Percentiles rank a stretch among this genome's conserved stretches.
Conservation (phyloP, 2,113 vertebrate genomes). For the Bucco capensis region DNA sequence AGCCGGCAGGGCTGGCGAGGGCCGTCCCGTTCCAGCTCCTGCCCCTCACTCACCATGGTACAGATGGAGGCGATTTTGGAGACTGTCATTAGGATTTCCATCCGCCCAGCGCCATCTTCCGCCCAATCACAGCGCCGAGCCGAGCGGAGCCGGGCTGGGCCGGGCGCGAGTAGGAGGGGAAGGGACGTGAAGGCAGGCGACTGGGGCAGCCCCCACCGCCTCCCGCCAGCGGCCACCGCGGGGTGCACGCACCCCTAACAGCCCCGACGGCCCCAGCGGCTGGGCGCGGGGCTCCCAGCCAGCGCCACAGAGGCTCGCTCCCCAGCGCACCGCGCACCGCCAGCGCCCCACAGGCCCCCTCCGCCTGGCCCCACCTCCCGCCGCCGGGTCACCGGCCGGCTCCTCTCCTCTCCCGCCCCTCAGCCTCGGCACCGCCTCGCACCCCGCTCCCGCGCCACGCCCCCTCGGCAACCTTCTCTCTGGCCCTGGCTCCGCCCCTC, state of each 20-base stretch:
- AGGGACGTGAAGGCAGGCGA: not conserved
- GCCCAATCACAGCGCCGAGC: slow-evolving; percentile 78
- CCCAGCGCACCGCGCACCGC: not conserved
- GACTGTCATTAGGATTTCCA: slow-evolving; percentile 99
- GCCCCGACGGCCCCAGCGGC: not conserved
- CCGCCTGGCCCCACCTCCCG: not conserved
- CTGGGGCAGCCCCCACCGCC: not conserved
- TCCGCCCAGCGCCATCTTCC: slow-evolving; percentile 95
- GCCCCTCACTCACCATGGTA: slow-evolving; percentile 88
- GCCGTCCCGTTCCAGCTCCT: not conserved
- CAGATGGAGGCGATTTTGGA: slow-evolving; percentile 97
- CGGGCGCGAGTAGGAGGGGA: not conserved
- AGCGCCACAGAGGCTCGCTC: not conserved
- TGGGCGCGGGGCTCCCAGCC: not conserved
- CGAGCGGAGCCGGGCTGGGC: slow-evolving; percentile 30
- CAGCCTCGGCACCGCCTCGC: not conserved
- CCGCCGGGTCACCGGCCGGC: not conserved
- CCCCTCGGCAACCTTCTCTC: not conserved
- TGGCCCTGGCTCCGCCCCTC: not conserved
- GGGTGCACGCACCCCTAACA: not conserved
- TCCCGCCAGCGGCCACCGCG: not conserved
- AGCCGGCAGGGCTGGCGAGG: not conserved
- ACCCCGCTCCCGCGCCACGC: not conserved
- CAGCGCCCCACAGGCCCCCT: not conserved
- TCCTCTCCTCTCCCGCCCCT: not conserved